Conservation (phyloP, 2,888 invertebrate genomes). For the Pogonocherus hispidulus region DNA sequence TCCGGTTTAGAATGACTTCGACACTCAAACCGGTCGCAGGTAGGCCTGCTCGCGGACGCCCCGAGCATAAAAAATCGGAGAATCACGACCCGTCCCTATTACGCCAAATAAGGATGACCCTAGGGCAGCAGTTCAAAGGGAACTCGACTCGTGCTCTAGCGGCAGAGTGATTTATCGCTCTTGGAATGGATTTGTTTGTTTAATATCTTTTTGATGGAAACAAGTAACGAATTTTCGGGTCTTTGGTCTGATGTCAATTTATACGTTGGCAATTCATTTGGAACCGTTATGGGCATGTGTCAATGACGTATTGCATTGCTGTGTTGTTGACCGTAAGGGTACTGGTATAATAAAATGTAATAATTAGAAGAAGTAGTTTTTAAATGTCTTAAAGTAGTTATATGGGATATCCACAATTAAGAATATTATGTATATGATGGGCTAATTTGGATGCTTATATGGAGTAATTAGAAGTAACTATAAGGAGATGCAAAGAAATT, state of each 20-base stretch:
- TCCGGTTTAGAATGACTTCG: conserved; percentile 56
- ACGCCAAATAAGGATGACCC: conserved; percentile 42
- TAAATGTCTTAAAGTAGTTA: no score
- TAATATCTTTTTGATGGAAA: conserved; percentile 22
- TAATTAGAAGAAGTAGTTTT: neutral
- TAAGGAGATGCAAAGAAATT: no score
- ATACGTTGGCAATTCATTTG: conserved; percentile 27
- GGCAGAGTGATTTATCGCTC: conserved; percentile 36
- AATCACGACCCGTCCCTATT: conserved; percentile 38
- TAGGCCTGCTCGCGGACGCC: conserved; percentile 28
- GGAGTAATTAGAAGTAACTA: no score
- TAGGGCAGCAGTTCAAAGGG: conserved; percentile 30
- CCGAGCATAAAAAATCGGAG: conserved; percentile 13
- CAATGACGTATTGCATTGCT: conserved; percentile 3
- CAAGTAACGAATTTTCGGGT: conserved; percentile 36
- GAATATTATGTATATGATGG: no score
- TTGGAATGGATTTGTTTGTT: conserved; percentile 27
- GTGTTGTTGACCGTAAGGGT: neutral
- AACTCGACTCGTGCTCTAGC: conserved; percentile 43
- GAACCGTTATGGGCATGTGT: neutral
- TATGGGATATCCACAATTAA: no score
- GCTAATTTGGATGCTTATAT: no score
- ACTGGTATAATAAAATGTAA: neutral
- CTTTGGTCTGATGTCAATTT: conserved; percentile 26
- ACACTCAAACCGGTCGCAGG: conserved; percentile 47